Conservation (phyloP, 2,797 vertebrate genomes). For the Phrynocephalus vlangalii region DNA sequence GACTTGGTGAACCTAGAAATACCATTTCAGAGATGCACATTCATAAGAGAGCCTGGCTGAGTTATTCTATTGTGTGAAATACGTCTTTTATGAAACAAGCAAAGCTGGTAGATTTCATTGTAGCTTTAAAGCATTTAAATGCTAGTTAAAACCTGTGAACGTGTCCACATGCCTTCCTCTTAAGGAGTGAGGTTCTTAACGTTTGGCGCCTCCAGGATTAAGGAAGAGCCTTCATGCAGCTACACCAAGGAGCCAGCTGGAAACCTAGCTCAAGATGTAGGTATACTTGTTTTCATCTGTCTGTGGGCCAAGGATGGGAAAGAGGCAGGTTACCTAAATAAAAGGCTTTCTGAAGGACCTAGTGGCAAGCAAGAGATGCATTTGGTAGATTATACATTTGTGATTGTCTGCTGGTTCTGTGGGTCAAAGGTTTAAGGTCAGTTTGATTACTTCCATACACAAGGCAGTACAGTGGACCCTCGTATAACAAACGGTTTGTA, state of each 20-base stretch:
- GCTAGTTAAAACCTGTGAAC: constrained; percentile 83
- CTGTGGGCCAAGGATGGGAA: neutral
- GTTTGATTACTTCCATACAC: neutral
- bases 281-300: constrained; percentile 38
- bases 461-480: neutral
- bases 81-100: constrained; percentile 61
- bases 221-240: constrained; percentile 77
- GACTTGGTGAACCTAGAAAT: constrained; percentile 14
- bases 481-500: no score
- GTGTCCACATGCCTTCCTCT: constrained; percentile 76
- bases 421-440: neutral
- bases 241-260: constrained; percentile 60
- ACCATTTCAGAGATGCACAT: constrained; percentile 35
- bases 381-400: no score
- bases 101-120: constrained; percentile 70
- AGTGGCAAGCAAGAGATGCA: neutral
- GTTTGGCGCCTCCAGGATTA: constrained; percentile 85
- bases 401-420: neutral
- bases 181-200: constrained; percentile 79
- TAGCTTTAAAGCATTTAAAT: constrained; percentile 72
- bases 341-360: neutral
- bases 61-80: constrained; percentile 27
- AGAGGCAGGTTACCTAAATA: neutral
- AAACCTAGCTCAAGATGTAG: constrained; percentile 35
- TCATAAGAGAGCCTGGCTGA: constrained; percentile 56